phyloP scores from a whole-genome alignment of 2,113 vertebrate species.

The Prionailurus viverrinus region DNA sequence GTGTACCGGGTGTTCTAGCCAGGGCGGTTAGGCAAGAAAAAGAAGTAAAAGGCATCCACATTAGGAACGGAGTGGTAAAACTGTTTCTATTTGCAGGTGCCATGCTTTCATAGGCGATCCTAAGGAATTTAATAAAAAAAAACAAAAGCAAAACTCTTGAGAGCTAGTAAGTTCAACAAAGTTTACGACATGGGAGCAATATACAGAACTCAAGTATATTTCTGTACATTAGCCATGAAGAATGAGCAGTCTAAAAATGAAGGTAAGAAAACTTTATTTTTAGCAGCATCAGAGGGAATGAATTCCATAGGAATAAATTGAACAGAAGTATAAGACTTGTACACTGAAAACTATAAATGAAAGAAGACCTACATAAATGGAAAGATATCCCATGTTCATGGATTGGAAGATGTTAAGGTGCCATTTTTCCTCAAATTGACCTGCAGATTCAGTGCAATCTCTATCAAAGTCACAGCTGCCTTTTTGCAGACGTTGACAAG shows the following conservation, averaged over 20 bases:
- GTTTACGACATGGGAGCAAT: neutral
- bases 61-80: neutral
- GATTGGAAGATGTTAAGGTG: too few relatives aligned
- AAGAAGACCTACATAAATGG: too few relatives aligned
- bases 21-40: neutral
- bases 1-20: neutral
- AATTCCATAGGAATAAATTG: neutral
- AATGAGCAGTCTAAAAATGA: neutral
- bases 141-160: neutral
- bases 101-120: neutral
- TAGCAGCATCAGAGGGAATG: neutral
- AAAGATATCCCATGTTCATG: too few relatives aligned
- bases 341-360: too few relatives aligned
- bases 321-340: too few relatives aligned
- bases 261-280: neutral
- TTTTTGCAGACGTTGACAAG: neutral
- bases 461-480: too few relatives aligned
- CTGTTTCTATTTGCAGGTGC: neutral
- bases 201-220: neutral
- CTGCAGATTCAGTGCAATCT: neutral
- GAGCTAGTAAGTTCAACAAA: neutral
- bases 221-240: neutral
- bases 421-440: neutral
- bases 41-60: neutral
- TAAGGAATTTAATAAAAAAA: neutral